phyloP scores from a whole-genome alignment of 2,888 invertebrate species.

The Acrobasis repandana region DNA sequence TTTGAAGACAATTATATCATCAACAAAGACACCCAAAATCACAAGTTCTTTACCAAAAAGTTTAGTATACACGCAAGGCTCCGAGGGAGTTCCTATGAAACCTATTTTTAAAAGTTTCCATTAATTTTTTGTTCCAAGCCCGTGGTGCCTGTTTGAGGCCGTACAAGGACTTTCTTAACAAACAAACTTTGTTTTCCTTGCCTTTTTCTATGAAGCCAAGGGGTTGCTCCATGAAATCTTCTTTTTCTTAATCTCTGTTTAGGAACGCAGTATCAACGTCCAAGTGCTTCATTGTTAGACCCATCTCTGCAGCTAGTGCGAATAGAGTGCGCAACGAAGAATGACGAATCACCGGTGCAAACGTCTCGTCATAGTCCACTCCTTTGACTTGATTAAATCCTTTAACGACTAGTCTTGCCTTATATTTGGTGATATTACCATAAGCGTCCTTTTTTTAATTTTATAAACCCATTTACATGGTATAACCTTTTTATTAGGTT shows the following conservation, averaged over 20 bases:
- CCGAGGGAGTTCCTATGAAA: not conserved
- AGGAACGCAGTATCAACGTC: constrained; percentile 26
- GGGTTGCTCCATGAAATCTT: constrained; percentile 22
- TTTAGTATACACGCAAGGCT: constrained; percentile 13
- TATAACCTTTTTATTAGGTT: no score
- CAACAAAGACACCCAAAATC: not conserved
- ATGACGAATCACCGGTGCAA: no score
- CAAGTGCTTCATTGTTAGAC: constrained; percentile 20
- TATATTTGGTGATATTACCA: constrained; percentile 16
- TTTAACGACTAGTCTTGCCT: constrained; percentile 23
- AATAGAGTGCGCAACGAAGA: no score
- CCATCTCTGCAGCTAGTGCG: no score
- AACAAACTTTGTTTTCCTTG: not conserved
- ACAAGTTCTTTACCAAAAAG: not conserved
- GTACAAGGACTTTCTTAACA: not conserved
- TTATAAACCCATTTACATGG: no score
- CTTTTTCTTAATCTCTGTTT: constrained; percentile 22
- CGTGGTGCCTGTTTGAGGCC: constrained; percentile 1
- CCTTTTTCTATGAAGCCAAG: not conserved
- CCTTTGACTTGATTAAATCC: constrained; percentile 20
- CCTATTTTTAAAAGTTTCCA: not conserved
- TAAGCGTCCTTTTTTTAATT: constrained; percentile 12
- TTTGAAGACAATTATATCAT: constrained; percentile 2
- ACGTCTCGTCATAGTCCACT: constrained; percentile 26
- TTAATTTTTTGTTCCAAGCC: not conserved